Evolutionary conservation across 2,797 vertebrate species (phyloP), one percentile per base, ranked within the genome.

Genomic region (Crocidura indochinensis): DNA sequence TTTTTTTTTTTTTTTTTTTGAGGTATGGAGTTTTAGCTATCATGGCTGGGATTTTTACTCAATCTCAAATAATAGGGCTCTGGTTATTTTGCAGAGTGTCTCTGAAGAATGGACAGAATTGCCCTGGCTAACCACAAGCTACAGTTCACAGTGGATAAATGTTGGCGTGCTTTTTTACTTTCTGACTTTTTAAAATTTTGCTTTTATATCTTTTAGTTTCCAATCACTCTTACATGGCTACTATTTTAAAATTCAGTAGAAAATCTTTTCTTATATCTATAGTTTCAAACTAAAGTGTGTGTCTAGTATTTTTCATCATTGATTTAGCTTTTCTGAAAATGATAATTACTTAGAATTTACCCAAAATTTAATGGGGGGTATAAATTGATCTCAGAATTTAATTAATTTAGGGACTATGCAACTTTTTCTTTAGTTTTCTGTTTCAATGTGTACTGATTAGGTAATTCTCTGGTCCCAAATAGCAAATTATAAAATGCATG

Each of bases 41-140:
- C 94, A 93, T 97, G 97, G 96, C 96, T 97, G 97, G 97, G 96
- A 97, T 95, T 93, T 92, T 92, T 91, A 97, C 97, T 97, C 98
- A 95, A 97, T 97, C 97, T 97, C 98, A 94, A 97, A 97, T 98
- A 98, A 98, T 97, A 98, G 98, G 97, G 97, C 97, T 98, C 97
- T 98, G 98, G 97, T 98, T 97, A 97, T 98, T 98, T 98, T 98
- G 97, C 98, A 98, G 98, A 98, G 97, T 97, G 95, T 96, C 97
- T 97, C 97, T 97, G 98, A 98, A 98, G 97, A 98, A 98, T 96
- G 97, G 97, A 97, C 97, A 98, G 97, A 96, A 96, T 97, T 97
- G 97, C 98, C 98, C 95, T 97, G 98, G 98, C 97, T 97, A 98
- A 98, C 97, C 95, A 96, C 98, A 97, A 97, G 97, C 98, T 98